These are phyloP conservation scores for Acanthornis magna DNA, from an alignment of 2,797 vertebrate species.

Conservation along the genomic window DNA sequence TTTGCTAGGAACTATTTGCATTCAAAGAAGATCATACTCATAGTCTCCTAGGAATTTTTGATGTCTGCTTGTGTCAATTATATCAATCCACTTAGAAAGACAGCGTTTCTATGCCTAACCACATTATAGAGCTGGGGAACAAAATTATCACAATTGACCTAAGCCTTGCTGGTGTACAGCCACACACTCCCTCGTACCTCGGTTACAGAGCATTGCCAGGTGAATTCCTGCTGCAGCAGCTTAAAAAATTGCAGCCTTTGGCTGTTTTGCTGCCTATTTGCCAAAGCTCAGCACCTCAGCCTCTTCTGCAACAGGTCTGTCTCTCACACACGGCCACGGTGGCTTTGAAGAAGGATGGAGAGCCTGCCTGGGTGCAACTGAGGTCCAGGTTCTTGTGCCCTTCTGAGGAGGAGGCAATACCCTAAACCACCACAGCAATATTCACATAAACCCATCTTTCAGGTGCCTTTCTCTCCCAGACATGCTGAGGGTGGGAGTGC, in stretches of 20 bases:
- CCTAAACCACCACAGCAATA: not conserved
- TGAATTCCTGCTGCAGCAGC: not conserved
- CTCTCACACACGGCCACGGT: not conserved
- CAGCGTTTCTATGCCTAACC: not conserved
- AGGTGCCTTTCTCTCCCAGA: not conserved
- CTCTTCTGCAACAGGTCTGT: not conserved
- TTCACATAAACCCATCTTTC: not conserved
- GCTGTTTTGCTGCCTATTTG: not conserved
- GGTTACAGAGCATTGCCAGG: not conserved
- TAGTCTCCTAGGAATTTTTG: conserved; percentile 8
- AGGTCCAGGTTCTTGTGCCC: not conserved
- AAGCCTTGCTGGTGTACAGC: not conserved
- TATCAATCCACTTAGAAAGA: not conserved
- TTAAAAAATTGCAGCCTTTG: not conserved
- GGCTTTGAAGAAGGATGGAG: not conserved
- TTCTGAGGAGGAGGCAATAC: not conserved
- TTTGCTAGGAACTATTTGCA: not conserved
- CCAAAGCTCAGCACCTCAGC: not conserved
- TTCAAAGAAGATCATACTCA: not conserved
- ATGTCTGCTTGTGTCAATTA: conserved; percentile 11
- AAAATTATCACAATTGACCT: not conserved
- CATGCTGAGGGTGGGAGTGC: not conserved
- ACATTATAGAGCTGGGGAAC: not conserved
- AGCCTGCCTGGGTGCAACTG: not conserved
- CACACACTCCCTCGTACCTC: not conserved